A percentile compares a stretch with the other conserved stretches of the same genome.
Evolutionary conservation across 2,113 vertebrate species (phyloP).

Genomic region (Pholis gunnellus): DNA sequence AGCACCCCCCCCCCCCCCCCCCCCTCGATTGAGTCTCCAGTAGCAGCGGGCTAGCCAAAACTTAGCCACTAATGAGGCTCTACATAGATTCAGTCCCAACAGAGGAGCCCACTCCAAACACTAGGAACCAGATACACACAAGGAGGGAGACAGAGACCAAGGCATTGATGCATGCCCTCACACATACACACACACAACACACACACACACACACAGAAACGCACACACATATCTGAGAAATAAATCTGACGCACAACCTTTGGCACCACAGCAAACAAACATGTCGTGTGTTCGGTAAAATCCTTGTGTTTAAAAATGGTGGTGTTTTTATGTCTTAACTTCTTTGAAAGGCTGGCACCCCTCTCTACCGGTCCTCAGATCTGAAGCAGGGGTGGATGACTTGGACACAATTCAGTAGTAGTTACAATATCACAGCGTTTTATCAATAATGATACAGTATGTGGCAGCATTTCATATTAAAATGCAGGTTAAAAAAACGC

Average conservation of each 20-base stretch:
- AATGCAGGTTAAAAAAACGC: neutral
- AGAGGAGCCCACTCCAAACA: constrained; percentile 71
- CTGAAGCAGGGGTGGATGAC: constrained; percentile 23
- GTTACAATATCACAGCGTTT: constrained; percentile 14
- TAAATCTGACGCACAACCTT: constrained; percentile 39
- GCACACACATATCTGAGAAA: neutral
- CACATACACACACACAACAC: neutral
- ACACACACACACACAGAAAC: constrained; percentile 5
- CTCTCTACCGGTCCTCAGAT: constrained; percentile 18
- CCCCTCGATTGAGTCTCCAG: constrained; percentile 63
- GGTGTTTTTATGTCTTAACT: constrained; percentile 29
- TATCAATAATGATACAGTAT: constrained; percentile 4
- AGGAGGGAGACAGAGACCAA: constrained; percentile 38
- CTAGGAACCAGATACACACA: constrained; percentile 50
- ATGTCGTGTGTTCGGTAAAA: constrained; percentile 42
- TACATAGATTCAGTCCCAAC: constrained; percentile 61
- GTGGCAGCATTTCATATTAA: constrained; percentile 6
- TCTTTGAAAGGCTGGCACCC: constrained; percentile 26
- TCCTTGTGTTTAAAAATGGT: constrained; percentile 15
- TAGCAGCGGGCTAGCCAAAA: constrained; percentile 68
- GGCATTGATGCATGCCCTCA: constrained; percentile 19
- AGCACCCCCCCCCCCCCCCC: neutral
- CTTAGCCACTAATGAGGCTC: constrained; percentile 77
- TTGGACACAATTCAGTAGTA: constrained; percentile 19
- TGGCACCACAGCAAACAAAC: constrained; percentile 39